phyloP scores from a whole-genome alignment of 2,113 vertebrate genomes.

The Anhinga anhinga region DNA sequence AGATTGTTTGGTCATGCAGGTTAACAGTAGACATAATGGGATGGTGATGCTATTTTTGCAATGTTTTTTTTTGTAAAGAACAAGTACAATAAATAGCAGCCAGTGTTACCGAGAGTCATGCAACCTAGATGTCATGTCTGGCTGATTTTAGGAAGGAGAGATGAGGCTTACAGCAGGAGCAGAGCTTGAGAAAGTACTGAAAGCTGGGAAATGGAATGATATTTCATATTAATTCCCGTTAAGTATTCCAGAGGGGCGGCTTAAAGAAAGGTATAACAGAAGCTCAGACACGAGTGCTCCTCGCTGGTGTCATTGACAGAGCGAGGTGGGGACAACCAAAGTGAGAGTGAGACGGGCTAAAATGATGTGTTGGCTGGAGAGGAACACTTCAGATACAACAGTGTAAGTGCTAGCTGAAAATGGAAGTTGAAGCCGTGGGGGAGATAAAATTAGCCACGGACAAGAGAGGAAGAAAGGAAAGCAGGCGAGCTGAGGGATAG shows the following conservation, averaged over 20 bases:
- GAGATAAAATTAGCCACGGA: constrained; percentile 58
- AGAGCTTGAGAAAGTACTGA: neutral
- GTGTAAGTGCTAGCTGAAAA: constrained; percentile 36
- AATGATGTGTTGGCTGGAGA: constrained; percentile 52
- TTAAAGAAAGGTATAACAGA: neutral
- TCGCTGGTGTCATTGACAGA: constrained; percentile 5
- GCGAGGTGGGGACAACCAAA: neutral
- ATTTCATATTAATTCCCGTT: constrained; percentile 20
- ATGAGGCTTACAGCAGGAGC: neutral
- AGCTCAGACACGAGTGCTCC: neutral
- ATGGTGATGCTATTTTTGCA: neutral
- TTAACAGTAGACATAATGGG: neutral
- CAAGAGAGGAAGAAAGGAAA: constrained; percentile 31
- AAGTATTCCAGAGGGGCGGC: neutral
- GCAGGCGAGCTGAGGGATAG: neutral
- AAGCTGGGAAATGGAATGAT: neutral
- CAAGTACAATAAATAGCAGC: neutral
- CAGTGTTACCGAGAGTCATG: neutral
- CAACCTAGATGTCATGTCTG: neutral
- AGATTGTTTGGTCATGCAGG: neutral
- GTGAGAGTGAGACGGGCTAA: constrained; percentile 30
- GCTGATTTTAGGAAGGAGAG: neutral
- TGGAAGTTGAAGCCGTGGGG: constrained; percentile 48
- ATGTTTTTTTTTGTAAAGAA: neutral
- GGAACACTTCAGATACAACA: constrained; percentile 30